phyloP scores from a whole-genome alignment of 2,113 vertebrate species.

The Tauraco erythrolophus region DNA sequence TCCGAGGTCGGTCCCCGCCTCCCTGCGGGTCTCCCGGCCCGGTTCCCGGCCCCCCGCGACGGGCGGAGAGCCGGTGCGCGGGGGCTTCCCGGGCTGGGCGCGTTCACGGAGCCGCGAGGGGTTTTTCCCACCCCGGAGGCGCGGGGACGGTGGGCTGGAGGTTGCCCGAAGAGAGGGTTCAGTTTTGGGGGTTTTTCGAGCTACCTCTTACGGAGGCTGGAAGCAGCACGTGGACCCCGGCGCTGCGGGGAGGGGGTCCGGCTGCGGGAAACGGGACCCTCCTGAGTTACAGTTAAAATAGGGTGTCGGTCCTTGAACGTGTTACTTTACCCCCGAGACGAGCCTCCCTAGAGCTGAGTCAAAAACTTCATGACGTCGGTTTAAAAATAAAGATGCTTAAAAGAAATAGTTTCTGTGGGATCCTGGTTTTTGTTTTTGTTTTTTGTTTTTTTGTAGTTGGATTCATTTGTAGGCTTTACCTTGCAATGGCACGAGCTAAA shows the following conservation, averaged over 20 bases:
- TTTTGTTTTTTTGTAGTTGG: rapidly evolving
- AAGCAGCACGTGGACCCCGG: not conserved
- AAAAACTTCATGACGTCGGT: rapidly evolving
- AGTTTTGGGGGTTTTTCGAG: not conserved
- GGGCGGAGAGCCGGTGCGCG: too few species aligned
- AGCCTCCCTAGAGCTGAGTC: not conserved
- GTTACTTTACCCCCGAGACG: rapidly evolving
- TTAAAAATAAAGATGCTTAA: not conserved
- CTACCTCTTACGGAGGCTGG: not conserved
- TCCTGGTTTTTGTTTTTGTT: not conserved
- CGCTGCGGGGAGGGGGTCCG: not conserved
- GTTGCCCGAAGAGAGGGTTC: not conserved
- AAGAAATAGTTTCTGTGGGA: not conserved
- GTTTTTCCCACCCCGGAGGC: not conserved
- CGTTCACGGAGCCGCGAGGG: rapidly evolving
- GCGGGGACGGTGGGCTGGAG: not conserved
- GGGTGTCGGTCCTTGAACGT: rapidly evolving
- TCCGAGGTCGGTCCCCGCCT: too few species aligned
- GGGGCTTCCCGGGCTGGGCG: too few species aligned
- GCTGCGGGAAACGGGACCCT: not conserved
- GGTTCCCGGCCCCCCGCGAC: too few species aligned
- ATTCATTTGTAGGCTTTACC: not conserved
- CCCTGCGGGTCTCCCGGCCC: too few species aligned
- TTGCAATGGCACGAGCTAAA: rapidly evolving
- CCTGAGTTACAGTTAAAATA: rapidly evolving